Evolutionary conservation across 2,888 invertebrate genomes (phyloP), one percentile per base, ranked within the genome.

Genomic region (Drosophila nr. medialis): DNA sequence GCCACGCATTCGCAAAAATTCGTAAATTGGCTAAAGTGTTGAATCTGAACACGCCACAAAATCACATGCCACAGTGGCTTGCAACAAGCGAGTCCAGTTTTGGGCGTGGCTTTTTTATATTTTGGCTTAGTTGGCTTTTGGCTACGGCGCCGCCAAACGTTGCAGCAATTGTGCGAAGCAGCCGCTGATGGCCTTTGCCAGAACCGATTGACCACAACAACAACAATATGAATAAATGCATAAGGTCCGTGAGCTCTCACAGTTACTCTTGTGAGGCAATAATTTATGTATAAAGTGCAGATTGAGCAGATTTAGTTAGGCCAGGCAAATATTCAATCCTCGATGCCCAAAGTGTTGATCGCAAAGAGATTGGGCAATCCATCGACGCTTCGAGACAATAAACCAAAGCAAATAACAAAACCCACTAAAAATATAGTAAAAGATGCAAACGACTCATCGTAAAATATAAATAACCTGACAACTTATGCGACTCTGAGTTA

Each of bases 241-340:
- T 81, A 78, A 76, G 80, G 80, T 80, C 81, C 81, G 73, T 68
- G 76, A 51, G 76, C 80, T 71, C 51, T 32, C 53, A 21, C 24
- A 42, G 45, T 48, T 21, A 42, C 30, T 49, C 62, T 51, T 60
- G 71, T 79, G 80, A 78, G 60, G 81, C 76, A 76, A 81, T 75
- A 74, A 80, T 83, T 72, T 72, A 70, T 82, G 72, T 69, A 72
- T 68, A 70, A 71, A 83, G 68, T 83, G 70, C 87, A 71, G 53
- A 50, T 36, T 55, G 32, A 66, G 21, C 87, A 69, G 53, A 45
- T 24, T 45, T 24, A 8, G 21, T 24, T 45, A 2, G 15, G 4
- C 8, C 45, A 24, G 15, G 2, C 56, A 56, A 67, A 64, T 63
- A 80, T 75, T 75, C 75, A 80, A 81, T 86, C 80, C 71, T 72